These are phyloP conservation scores for Ruditapes philippinarum DNA, from an alignment of 1,140 invertebrate species.

Conservation along the genomic window DNA sequence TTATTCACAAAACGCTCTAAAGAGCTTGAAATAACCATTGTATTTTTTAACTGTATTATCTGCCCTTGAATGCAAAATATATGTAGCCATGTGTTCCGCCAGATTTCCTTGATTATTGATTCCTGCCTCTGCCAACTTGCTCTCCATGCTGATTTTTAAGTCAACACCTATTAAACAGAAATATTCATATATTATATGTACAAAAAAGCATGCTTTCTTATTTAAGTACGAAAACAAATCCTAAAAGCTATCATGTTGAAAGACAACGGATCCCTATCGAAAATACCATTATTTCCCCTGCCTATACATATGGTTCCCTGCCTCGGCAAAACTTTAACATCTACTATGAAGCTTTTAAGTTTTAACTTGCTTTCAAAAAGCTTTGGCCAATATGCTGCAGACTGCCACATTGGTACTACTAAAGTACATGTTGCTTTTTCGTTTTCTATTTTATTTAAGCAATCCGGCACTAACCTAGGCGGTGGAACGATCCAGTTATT, in stretches of 20 bases:
- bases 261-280: background rate
- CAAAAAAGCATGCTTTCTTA: background rate
- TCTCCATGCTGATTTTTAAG: background rate
- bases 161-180: background rate
- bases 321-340: background rate
- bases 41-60: background rate
- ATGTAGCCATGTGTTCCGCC: background rate
- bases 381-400: background rate
- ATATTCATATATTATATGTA: background rate
- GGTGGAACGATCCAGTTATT: background rate
- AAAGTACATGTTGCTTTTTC: background rate
- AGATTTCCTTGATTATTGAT: background rate
- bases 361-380: background rate
- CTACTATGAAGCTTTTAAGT: background rate
- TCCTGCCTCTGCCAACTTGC: conserved; percentile 3
- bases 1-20: background rate
- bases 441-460: background rate
- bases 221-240: background rate
- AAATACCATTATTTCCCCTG: background rate
- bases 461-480: background rate
- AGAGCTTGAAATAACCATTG: background rate
- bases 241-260: conserved; percentile 32
- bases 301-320: background rate
- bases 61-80: background rate
- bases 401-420: background rate